Evolutionary conservation across 2,888 invertebrate species (phyloP).

Genomic region (Drosophila testacea): DNA sequence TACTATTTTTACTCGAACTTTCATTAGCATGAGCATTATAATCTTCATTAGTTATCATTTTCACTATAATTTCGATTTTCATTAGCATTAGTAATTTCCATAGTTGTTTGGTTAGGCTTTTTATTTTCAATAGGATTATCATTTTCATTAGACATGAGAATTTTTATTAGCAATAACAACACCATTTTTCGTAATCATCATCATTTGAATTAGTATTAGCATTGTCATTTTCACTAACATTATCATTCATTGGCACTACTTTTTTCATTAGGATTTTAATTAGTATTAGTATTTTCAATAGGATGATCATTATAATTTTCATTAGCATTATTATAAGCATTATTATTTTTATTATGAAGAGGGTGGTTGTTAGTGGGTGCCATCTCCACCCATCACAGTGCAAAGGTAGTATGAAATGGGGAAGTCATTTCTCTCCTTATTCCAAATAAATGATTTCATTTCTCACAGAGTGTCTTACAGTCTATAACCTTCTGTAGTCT

Average conservation of each 20-base stretch:
- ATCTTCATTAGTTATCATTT: background rate
- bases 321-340: no score
- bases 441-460: background rate
- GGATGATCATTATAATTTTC: no score
- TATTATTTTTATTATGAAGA: no score
- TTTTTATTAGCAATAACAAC: background rate
- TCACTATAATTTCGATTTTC: background rate
- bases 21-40: background rate
- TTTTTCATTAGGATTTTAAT: background rate
- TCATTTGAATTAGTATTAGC: constrained; percentile 1
- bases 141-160: background rate
- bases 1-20: background rate
- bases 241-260: background rate
- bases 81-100: background rate
- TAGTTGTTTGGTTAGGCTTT: no score
- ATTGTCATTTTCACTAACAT: background rate
- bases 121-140: background rate
- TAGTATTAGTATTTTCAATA: background rate
- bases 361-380: no score
- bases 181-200: background rate
- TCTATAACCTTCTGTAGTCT: background rate
- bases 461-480: background rate
- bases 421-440: no score
- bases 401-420: no score
- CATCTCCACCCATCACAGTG: no score